These are phyloP conservation scores for Emmelina monodactyla DNA, from an alignment of 2,888 invertebrate genomes.

Conservation along the genomic window DNA sequence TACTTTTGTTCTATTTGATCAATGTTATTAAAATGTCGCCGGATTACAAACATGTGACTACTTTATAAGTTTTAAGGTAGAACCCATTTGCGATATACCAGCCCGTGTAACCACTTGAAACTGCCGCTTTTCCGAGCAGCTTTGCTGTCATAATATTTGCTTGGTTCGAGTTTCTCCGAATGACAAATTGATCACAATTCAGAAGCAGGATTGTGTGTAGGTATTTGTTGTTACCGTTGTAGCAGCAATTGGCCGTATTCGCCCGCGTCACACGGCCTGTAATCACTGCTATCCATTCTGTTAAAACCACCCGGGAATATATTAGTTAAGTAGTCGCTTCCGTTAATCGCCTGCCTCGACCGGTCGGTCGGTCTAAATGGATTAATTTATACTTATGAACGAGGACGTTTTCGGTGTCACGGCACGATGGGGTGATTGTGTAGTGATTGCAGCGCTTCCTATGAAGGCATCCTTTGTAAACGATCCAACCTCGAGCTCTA, in stretches of 20 bases:
- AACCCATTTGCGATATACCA: too few relatives aligned
- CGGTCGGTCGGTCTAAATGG: slow-evolving; percentile 61
- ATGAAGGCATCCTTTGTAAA: slow-evolving; percentile 54
- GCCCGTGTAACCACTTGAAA: too few relatives aligned
- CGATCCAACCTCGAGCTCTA: slow-evolving; percentile 19
- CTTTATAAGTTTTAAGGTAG: too few relatives aligned
- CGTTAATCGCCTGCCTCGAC: slow-evolving; percentile 63
- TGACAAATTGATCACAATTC: too few relatives aligned
- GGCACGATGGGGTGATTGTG: slow-evolving; percentile 64
- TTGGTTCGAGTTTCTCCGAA: too few relatives aligned
- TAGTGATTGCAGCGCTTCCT: slow-evolving; percentile 63
- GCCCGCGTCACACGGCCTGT: slow-evolving; percentile 20
- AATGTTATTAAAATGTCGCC: slow-evolving; percentile 66
- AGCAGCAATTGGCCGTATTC: too few relatives aligned
- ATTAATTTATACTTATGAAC: slow-evolving; percentile 67
- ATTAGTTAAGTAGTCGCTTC: slow-evolving; percentile 69
- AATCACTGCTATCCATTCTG: slow-evolving; percentile 68
- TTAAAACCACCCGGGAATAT: slow-evolving; percentile 67
- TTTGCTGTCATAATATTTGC: too few relatives aligned
- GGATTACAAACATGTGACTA: slow-evolving; percentile 60
- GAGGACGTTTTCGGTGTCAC: slow-evolving; percentile 66
- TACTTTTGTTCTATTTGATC: slow-evolving; percentile 68
- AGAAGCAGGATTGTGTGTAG: too few relatives aligned
- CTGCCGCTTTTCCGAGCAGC: too few relatives aligned
- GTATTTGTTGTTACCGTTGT: too few relatives aligned